Evolutionary conservation across 2,888 invertebrate species (phyloP), one percentile per base, ranked within the genome.

Genomic region (Amphimallon solstitiale): DNA sequence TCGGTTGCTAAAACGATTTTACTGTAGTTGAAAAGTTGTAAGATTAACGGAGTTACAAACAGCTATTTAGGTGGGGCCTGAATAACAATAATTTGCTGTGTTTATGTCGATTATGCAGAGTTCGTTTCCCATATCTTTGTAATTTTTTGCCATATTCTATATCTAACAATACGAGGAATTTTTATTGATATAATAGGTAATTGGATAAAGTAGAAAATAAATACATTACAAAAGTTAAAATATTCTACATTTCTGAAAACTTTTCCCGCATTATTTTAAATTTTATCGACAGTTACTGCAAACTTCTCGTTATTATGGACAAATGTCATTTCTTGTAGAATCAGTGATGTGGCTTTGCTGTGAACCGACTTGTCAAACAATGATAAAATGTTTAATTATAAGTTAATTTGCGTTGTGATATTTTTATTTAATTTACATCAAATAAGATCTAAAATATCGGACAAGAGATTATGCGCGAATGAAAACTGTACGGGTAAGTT

Each of bases 401-500:
- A 78, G 76, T 73, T 76, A 72, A 74, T 77, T 75, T 79, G 73
- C 75, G 74, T 79, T 76, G 74, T 79, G 75, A 75, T 80, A 79
- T 77, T 81, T 77, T 73, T 77, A 63, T 72, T 80, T 76, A 75
- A 75, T 74, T 72, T 78, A 66, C 71, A 72, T 72, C 68, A 68
- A 71, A 70, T 72, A 59, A 71, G 76, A 71, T 75, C 85, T 77
- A 81, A 84, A 81, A 83, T 88, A 76, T 89, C 91, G 63, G 88
- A 91, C 78, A 87, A 88, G 82, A 86, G 90, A 76, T 83, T 86
- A 77, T 93, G 93, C 86, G 90, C 84, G 73, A 89, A 92, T 83
- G 81, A 85, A 80, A 82, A 88, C 78, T 93, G 93, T 82, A 85
- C 86, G 82, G 86, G 93, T 93, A 84, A 80, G 79, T 78, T 76